Evolutionary conservation across 2,113 vertebrate genomes (phyloP), one percentile per base, ranked within the genome.

Genomic region (Otus sunia): DNA sequence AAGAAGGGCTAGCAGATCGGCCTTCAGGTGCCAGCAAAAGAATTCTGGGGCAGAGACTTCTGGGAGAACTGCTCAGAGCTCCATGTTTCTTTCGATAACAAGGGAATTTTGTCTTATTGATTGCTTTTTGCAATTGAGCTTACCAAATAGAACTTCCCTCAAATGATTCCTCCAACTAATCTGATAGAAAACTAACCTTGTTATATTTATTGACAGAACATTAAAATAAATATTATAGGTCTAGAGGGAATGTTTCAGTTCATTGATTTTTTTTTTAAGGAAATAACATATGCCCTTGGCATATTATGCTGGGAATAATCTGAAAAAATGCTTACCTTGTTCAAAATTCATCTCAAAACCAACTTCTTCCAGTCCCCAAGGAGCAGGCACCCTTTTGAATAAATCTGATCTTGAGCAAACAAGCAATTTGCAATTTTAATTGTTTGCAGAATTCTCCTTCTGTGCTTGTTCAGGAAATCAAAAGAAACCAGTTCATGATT

Each of bases 341-440:
- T 97, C 98, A 98, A 99, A 99, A 98, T 81, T 94, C 96, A 96
- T 98, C 95, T 98, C 97, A 98, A 97, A 98, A 98, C 95, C 96
- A 74, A 95, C 96, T 97, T 94, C 98, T 98, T 98, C 95, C 94
- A 96, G 96, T 98, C 98, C 98, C 98, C 59, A 88, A 95, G 97
- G 98, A 98, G 97, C 97, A 97, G 69, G 73, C 86, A 97, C 97
- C 98, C 98, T 98, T 97, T 97, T 98, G 98, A 98, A 99, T 99
- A 99, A 99, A 99, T 98, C 98, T 98, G 92, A 97, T 98, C 97
- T 97, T 97, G 98, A 97, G 98, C 99, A 99, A 99, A 99, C 98
- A 99, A 99, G 98, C 98, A 99, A 99, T 99, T 98, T 98, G 98
- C 98, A 98, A 98, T 99, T 99, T 99, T 99, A 99, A 99, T 99